Percentiles rank a stretch among this genome's conserved stretches.
Conservation (phyloP, 2,113 vertebrate species). For the Barbus barbus region DNA sequence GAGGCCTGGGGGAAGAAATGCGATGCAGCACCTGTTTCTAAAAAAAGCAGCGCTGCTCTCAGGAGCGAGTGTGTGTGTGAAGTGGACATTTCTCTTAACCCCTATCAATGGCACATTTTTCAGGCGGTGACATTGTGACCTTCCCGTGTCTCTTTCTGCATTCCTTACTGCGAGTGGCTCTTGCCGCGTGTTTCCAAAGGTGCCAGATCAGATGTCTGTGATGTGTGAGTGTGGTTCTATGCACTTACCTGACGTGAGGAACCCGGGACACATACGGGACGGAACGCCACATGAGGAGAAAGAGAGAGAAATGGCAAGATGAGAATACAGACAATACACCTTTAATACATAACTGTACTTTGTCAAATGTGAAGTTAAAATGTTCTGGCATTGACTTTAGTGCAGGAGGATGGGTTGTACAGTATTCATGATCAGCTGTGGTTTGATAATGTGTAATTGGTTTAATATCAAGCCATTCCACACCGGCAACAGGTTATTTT, state of each 20-base stretch:
- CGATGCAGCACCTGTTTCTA: constrained; percentile 44
- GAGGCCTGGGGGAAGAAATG: constrained; percentile 37
- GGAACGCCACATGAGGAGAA: constrained; percentile 41
- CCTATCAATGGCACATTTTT: constrained; percentile 35
- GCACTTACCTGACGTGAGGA: constrained; percentile 38
- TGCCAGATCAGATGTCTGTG: background rate
- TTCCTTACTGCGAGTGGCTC: background rate
- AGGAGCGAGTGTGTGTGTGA: background rate
- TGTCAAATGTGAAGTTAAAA: background rate
- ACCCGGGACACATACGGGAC: background rate
- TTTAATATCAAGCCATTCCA: constrained; percentile 34
- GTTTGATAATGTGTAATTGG: constrained; percentile 41
- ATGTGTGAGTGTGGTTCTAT: background rate
- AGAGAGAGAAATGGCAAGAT: constrained; percentile 1
- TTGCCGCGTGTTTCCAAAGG: background rate
- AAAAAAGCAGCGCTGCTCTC: constrained; percentile 35
- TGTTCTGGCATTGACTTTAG: background rate
- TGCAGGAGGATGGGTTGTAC: background rate
- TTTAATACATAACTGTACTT: background rate
- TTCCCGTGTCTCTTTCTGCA: background rate
- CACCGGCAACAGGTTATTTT: constrained; percentile 30
- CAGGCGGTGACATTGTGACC: constrained; percentile 9
- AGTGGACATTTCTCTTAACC: constrained; percentile 38
- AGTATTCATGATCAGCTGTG: background rate
- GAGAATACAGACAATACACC: background rate